Evolutionary conservation across 2,888 invertebrate genomes (phyloP).

Genomic region (Oscheius sp.): DNA sequence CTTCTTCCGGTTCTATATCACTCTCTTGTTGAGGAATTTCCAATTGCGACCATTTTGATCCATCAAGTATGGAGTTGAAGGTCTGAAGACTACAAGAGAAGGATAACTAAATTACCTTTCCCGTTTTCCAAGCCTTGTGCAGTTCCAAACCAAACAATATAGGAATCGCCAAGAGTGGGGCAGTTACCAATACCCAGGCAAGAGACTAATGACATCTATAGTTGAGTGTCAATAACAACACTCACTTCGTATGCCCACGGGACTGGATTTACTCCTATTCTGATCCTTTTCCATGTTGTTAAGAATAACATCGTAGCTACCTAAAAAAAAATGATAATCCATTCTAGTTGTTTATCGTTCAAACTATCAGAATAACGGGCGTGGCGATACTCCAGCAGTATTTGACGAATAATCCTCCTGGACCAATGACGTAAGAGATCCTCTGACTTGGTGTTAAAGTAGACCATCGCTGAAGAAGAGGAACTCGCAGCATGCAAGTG

Average conservation of each 20-base stretch:
- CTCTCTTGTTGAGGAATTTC: neutral
- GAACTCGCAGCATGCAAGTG: constrained; percentile 54
- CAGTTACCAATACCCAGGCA: constrained; percentile 69
- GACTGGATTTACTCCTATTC: constrained; percentile 45
- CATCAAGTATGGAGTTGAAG: constrained; percentile 48
- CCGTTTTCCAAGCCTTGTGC: constrained; percentile 43
- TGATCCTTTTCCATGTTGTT: constrained; percentile 36
- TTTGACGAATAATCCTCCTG: constrained; percentile 68
- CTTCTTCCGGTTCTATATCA: constrained; percentile 5
- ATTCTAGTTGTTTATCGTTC: neutral
- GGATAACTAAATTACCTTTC: constrained; percentile 39
- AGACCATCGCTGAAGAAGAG: constrained; percentile 32
- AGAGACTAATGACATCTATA: constrained; percentile 34
- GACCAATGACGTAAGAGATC: constrained; percentile 56
- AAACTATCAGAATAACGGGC: constrained; percentile 61
- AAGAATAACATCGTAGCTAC: constrained; percentile 26
- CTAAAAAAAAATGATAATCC: constrained; percentile 7
- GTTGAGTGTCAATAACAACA: neutral
- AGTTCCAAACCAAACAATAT: constrained; percentile 50
- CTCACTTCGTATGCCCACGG: constrained; percentile 60
- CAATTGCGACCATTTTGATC: constrained; percentile 47
- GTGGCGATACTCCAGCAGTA: constrained; percentile 67
- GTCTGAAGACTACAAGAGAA: constrained; percentile 22
- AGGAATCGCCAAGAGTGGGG: constrained; percentile 66
- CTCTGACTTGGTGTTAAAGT: neutral